Evolutionary conservation across 2,797 vertebrate genomes (phyloP).

Genomic region (Apodemus agrarius): DNA sequence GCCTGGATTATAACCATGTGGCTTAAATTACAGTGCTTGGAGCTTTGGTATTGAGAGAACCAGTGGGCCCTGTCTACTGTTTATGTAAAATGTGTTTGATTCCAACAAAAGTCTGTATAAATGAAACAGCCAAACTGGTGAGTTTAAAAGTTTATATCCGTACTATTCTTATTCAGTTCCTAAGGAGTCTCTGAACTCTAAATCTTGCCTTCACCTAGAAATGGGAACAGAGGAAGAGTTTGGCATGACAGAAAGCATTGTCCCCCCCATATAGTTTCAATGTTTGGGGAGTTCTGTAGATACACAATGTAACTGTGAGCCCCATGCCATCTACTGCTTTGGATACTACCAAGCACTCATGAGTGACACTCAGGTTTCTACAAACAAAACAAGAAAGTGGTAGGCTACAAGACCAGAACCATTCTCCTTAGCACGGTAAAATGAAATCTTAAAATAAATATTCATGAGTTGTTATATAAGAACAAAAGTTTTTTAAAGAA

Average conservation of each 20-base stretch:
- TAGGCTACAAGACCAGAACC: neutral
- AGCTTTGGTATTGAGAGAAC: neutral
- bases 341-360: neutral
- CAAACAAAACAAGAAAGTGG: neutral
- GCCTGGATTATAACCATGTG: neutral
- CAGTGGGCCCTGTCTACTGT: neutral
- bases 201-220: slow-evolving; percentile 38
- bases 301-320: neutral
- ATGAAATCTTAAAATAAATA: slow-evolving; percentile 35
- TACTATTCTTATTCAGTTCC: neutral
- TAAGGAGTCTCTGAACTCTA: slow-evolving; percentile 1
- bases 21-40: slow-evolving; percentile 3
- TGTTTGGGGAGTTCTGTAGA: neutral
- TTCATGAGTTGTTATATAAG: neutral
- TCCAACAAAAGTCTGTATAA: neutral
- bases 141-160: slow-evolving; percentile 40
- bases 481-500: slow-evolving; percentile 48
- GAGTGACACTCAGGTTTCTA: neutral
- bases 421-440: slow-evolving; percentile 11
- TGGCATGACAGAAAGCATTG: slow-evolving; percentile 9
- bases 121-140: neutral
- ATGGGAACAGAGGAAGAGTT: neutral
- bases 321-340: neutral
- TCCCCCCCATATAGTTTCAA: neutral
- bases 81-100: slow-evolving; percentile 40